These are phyloP conservation scores for Knipowitschia caucasica DNA, from an alignment of 2,797 vertebrate genomes.

Conservation along the genomic window DNA sequence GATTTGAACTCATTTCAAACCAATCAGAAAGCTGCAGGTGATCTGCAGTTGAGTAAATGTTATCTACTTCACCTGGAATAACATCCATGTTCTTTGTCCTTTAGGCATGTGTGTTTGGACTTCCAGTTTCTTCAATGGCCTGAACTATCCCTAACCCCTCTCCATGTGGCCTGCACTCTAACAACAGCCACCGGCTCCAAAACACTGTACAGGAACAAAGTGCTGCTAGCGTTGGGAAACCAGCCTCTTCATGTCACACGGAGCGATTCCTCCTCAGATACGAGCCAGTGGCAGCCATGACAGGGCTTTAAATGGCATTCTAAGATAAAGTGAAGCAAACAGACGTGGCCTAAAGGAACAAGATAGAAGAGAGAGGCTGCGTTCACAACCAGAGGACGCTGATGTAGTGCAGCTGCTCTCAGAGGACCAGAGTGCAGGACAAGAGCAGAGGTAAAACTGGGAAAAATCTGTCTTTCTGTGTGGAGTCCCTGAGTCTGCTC, in stretches of 20 bases:
- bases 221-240: constrained; percentile 26
- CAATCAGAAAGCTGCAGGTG: no score
- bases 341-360: constrained; percentile 36
- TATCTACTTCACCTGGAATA: no score
- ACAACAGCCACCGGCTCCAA: constrained; percentile 8
- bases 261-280: constrained; percentile 34
- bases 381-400: constrained; percentile 19
- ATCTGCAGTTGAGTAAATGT: no score
- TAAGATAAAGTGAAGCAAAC: constrained; percentile 46
- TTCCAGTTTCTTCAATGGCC: constrained; percentile 2
- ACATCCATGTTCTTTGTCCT: no score
- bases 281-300: constrained; percentile 28
- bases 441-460: not conserved
- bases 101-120: no score
- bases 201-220: constrained; percentile 9
- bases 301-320: constrained; percentile 41
- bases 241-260: constrained; percentile 38
- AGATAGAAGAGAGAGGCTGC: constrained; percentile 39
- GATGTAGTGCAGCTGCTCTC: no score
- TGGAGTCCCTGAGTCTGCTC: no score
- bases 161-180: no score
- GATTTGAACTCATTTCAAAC: no score
- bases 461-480: no score
- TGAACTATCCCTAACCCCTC: no score
- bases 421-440: no score